Base-by-base conservation (phyloP, 2,888 invertebrate genomes). In the Copidosoma aretas region DNA sequence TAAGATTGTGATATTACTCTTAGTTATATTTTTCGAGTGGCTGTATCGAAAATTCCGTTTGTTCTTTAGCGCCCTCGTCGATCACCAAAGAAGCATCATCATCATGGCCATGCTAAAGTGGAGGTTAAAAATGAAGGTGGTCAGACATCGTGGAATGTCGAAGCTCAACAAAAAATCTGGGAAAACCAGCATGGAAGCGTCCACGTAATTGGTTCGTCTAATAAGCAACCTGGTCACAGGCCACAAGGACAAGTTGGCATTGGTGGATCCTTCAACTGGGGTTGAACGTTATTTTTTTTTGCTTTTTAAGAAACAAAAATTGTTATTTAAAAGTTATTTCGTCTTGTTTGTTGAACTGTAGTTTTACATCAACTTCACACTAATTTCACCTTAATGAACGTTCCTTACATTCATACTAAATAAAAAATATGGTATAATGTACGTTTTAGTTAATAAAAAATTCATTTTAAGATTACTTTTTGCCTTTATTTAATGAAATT, bases 171-270 rank as follows among this genome's bases (percentile, higher is more conserved):
- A 1, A 68, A 54, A 15, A 25, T 71, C 41, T 68, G 56, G 43
- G 60, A 60, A 10, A 68, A 68, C 58, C 25, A 68, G 12, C 57
- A 68, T 3, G 68, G 65, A 43, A 68, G 68, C 39, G 21, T 68
- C 24, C 39, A 51, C 39, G 32, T 65, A n/a, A 62, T 51, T 15
- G 71, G 59, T 21, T 61, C 62, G 22, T 60, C 64, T 32, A 68
- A 61, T 24, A 68, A 65, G 24, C 54, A 58, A 4, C 60, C 65
- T 1, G 58, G 60, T 19, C 51, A 59, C 21, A 68, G 61, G 22
- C 62, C 71, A 17, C 53, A 68, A 62, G 43, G 49, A 22, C 65
- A 68, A 17, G 14, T 66, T 19, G 65, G 63, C 19, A 52, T 63
- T 46, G 61, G 64, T 17, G 71, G 65, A 52, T 12, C 43, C 15